Percentiles rank a stretch among this genome's conserved stretches.
Conservation (phyloP, 1,140 invertebrate genomes). For the Bombus sylvicola region DNA sequence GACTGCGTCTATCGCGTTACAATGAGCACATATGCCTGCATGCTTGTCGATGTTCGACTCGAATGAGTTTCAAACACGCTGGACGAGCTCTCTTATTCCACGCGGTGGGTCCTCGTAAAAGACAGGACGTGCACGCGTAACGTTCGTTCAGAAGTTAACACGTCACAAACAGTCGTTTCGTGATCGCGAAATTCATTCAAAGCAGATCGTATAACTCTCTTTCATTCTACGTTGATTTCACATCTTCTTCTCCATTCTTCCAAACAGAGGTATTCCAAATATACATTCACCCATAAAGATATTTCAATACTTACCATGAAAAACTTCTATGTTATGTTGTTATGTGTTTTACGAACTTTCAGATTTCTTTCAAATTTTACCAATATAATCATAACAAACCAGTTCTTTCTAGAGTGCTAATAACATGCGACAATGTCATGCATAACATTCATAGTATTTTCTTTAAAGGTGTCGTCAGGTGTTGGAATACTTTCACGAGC, state of each 20-base stretch:
- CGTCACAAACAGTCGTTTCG: not conserved
- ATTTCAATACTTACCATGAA: too few relatives aligned
- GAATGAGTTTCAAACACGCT: slow-evolving; percentile 8
- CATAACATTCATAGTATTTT: too few relatives aligned
- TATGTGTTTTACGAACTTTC: too few relatives aligned
- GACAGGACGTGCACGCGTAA: not conserved
- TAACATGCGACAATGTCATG: too few relatives aligned
- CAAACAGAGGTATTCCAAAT: not conserved
- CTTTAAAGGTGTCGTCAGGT: too few relatives aligned
- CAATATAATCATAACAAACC: too few relatives aligned
- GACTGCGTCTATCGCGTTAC: slow-evolving; percentile 26
- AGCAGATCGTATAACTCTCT: not conserved
- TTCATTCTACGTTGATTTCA: not conserved
- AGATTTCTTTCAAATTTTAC: too few relatives aligned
- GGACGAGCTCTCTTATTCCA: slow-evolving; percentile 23
- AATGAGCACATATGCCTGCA: slow-evolving; percentile 49
- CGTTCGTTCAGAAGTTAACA: slow-evolving; percentile 1
- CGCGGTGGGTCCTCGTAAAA: slow-evolving; percentile 51
- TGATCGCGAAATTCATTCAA: not conserved
- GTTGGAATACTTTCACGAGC: too few relatives aligned
- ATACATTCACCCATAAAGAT: not conserved
- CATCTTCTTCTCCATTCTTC: not conserved
- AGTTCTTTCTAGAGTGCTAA: too few relatives aligned
- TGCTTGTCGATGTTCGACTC: slow-evolving; percentile 27
- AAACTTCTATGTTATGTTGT: too few relatives aligned